A percentile compares a stretch with the other conserved stretches of the same genome.
These are phyloP conservation scores for Datnioides undecimradiatus DNA, from an alignment of 2,113 vertebrate genomes.

Conservation along the genomic window DNA sequence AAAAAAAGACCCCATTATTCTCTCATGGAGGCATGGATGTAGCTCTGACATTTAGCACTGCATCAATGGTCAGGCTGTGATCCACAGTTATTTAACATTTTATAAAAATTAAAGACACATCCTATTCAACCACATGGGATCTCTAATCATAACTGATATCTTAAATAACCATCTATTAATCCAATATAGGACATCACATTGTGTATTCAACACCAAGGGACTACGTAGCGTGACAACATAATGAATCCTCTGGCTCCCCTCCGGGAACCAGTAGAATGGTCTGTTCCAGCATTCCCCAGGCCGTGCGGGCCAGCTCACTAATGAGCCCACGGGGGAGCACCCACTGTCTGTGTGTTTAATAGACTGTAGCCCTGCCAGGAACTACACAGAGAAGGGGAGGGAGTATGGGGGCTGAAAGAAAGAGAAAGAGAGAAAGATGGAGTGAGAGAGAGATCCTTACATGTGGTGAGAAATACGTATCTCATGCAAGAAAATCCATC, in stretches of 20 bases:
- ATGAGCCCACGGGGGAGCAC: conserved; percentile 83
- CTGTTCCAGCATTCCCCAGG: conserved; percentile 74
- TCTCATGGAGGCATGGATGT: background rate
- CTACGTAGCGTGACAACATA: conserved; percentile 43
- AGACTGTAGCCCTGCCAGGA: conserved; percentile 77
- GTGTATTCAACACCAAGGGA: conserved; percentile 60
- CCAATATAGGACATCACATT: conserved; percentile 70
- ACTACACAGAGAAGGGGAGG: conserved; percentile 63
- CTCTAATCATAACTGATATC: conserved; percentile 60
- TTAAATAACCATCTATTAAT: conserved; percentile 67
- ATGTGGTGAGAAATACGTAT: conserved; percentile 69
- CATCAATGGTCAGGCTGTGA: conserved; percentile 27
- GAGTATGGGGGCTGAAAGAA: conserved; percentile 24
- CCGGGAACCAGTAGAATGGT: conserved; percentile 73
- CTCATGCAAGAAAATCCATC: conserved; percentile 67
- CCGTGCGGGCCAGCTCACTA: conserved; percentile 74
- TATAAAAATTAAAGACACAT: conserved; percentile 24
- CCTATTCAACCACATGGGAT: conserved; percentile 33
- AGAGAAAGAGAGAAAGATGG: conserved; percentile 19
- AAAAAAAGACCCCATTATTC: background rate
- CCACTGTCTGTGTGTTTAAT: conserved; percentile 77
- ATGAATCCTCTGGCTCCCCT: conserved; percentile 77
- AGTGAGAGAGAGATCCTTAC: conserved; percentile 52
- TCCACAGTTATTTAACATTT: conserved; percentile 42
- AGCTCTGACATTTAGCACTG: conserved; percentile 33